Percentiles rank a stretch among this genome's conserved stretches.
These are phyloP conservation scores for Muscidifurax raptorellus DNA, from an alignment of 1,140 invertebrate species.

Conservation along the genomic window DNA sequence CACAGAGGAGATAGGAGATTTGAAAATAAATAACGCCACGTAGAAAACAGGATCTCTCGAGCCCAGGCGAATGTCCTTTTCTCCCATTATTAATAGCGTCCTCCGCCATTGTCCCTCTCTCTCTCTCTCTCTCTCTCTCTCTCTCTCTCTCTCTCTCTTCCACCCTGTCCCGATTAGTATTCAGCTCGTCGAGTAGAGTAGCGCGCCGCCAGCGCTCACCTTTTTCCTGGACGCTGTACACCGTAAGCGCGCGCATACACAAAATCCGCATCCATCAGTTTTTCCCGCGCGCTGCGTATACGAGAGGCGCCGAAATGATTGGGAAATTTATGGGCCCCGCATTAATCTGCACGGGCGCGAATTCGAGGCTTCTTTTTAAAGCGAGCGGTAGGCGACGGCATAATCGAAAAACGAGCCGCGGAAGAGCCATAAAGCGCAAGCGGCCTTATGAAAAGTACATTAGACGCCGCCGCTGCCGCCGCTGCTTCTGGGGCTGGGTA, in stretches of 20 bases:
- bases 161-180: not conserved
- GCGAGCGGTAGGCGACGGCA: not conserved
- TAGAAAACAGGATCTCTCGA: not conserved
- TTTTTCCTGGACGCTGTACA: conserved; percentile 1
- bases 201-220: not conserved
- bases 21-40: conserved; percentile 9
- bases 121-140: too few relatives aligned
- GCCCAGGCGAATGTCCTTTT: not conserved
- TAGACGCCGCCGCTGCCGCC: not conserved
- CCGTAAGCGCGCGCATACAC: not conserved
- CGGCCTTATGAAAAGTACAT: conserved; percentile 7
- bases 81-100: conserved; percentile 10
- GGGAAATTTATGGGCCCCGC: not conserved
- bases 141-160: too few relatives aligned
- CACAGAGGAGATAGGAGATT: not conserved
- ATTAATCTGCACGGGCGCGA: conserved; percentile 4
- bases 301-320: not conserved
- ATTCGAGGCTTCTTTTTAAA: not conserved
- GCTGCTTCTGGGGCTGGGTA: not conserved
- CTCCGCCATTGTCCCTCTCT: not conserved
- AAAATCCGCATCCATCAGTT: not conserved
- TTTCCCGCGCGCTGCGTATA: not conserved
- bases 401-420: not conserved
- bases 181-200: not conserved
- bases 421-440: not conserved